Conservation (phyloP, 2,113 vertebrate species). For the Beaufortia kweichowensis region DNA sequence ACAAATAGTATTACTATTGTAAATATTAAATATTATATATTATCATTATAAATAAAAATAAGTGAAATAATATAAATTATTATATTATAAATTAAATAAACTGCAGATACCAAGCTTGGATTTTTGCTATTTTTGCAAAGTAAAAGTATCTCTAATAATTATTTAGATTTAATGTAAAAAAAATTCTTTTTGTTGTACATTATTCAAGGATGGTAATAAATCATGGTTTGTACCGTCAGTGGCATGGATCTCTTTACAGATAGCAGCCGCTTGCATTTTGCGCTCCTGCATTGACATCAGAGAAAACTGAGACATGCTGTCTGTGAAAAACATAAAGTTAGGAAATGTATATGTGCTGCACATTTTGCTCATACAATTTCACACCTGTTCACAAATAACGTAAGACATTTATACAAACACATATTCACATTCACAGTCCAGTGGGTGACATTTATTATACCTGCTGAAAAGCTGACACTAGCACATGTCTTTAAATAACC, state of each 20-base stretch:
- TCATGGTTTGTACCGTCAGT: conserved; percentile 74
- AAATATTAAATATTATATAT: no score
- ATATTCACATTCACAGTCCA: conserved; percentile 12
- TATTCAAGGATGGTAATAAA: neutral
- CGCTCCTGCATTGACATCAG: conserved; percentile 83
- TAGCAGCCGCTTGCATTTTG: conserved; percentile 88
- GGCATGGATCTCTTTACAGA: conserved; percentile 88
- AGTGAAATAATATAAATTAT: no score
- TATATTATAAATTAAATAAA: no score
- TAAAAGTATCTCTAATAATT: no score
- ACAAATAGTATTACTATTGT: no score
- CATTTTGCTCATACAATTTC: neutral
- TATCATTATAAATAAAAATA: no score
- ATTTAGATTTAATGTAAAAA: neutral
- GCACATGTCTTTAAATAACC: conserved; percentile 77
- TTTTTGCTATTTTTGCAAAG: no score
- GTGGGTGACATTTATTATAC: conserved; percentile 58
- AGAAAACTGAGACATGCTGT: conserved; percentile 76
- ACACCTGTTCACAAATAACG: neutral
- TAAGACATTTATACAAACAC: neutral
- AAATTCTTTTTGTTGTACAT: neutral
- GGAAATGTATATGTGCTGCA: neutral
- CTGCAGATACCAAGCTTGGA: no score
- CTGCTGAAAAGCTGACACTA: conserved; percentile 68
- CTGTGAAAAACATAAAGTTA: conserved; percentile 26